A percentile compares a stretch with the other conserved stretches of the same genome.
Conservation (phyloP, 1,140 invertebrate species). For the Eumaeus atala region DNA sequence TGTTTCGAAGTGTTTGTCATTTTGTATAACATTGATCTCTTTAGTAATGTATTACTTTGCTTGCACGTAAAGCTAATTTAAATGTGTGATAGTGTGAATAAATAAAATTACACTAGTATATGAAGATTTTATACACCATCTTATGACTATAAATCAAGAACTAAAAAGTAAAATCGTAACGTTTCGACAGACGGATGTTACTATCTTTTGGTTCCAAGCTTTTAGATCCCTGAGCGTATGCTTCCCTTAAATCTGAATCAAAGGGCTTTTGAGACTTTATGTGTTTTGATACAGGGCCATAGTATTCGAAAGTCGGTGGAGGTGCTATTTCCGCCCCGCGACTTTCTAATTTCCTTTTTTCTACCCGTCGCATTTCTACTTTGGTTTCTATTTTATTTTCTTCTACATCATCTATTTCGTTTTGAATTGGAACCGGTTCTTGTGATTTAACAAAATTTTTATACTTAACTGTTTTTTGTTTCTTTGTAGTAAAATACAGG, state of each 20-base stretch:
- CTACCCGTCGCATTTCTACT: background rate
- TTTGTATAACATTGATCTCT: conserved; percentile 15
- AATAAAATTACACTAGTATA: background rate
- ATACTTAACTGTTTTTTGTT: conserved; percentile 37
- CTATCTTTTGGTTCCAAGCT: conserved; percentile 74
- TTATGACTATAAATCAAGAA: background rate
- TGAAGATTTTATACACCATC: background rate
- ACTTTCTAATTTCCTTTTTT: conserved; percentile 46
- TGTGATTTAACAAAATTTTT: conserved; percentile 51
- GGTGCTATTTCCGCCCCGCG: conserved; percentile 76
- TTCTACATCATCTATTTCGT: conserved; percentile 65
- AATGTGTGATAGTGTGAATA: conserved; percentile 1
- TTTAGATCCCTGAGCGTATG: conserved; percentile 80
- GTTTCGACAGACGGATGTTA: conserved; percentile 38
- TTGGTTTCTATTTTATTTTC: conserved; percentile 25
- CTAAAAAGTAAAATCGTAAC: conserved; percentile 48
- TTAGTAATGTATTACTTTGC: background rate
- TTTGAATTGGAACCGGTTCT: conserved; percentile 62
- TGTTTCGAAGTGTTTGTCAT: background rate
- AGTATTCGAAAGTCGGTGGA: conserved; percentile 78
- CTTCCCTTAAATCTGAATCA: conserved; percentile 73
- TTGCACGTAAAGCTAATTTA: conserved; percentile 14
- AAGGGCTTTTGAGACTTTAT: conserved; percentile 45
- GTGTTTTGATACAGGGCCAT: conserved; percentile 70
- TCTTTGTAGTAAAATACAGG: conserved; percentile 54